A percentile compares a stretch with the other conserved stretches of the same genome.
Conservation (phyloP, 2,113 vertebrate genomes). For the Etheostoma cragini region DNA sequence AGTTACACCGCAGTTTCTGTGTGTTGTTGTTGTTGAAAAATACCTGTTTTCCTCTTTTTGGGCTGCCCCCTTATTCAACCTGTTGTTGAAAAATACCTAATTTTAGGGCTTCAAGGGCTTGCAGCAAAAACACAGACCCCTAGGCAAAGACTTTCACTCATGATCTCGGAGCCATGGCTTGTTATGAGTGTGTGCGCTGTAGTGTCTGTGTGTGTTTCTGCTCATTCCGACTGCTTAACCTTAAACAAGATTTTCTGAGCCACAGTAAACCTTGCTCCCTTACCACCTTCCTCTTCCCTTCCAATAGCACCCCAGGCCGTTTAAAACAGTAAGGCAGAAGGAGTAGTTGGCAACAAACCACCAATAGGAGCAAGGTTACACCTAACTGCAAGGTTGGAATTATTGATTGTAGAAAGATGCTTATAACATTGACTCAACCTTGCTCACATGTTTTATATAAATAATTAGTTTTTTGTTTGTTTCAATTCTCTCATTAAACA, state of each 20-base stretch:
- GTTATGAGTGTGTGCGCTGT: slow-evolving; percentile 23
- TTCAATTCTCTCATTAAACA: slow-evolving; percentile 55
- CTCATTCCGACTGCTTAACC: slow-evolving; percentile 61
- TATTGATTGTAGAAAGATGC: slow-evolving; percentile 71
- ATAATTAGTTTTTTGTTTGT: slow-evolving; percentile 58
- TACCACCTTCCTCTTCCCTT: slow-evolving; percentile 31
- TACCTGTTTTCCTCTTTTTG: too few relatives aligned
- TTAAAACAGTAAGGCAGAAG: slow-evolving; percentile 46
- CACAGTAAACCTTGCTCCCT: slow-evolving; percentile 55
- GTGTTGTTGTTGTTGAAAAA: slow-evolving; percentile 46
- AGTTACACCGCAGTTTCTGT: slow-evolving; percentile 27
- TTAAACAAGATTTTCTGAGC: slow-evolving; percentile 70
- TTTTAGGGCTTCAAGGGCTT: slow-evolving; percentile 62
- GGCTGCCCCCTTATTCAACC: too few relatives aligned
- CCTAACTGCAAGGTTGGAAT: slow-evolving; percentile 51
- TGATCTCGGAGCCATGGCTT: slow-evolving; percentile 44
- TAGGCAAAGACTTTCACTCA: slow-evolving; percentile 63
- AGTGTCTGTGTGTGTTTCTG: slow-evolving; percentile 20
- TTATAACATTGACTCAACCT: slow-evolving; percentile 69
- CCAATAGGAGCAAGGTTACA: slow-evolving; percentile 60
- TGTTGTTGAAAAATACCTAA: slow-evolving; percentile 28
- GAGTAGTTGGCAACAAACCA: slow-evolving; percentile 61
- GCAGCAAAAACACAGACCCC: slow-evolving; percentile 57
- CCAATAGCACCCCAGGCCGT: slow-evolving; percentile 66
- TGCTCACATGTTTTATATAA: slow-evolving; percentile 40